Percentiles rank a stretch among this genome's conserved stretches.
These are phyloP conservation scores for Micropoecilia bifurca DNA, from an alignment of 2,797 vertebrate genomes.

Conservation along the genomic window DNA sequence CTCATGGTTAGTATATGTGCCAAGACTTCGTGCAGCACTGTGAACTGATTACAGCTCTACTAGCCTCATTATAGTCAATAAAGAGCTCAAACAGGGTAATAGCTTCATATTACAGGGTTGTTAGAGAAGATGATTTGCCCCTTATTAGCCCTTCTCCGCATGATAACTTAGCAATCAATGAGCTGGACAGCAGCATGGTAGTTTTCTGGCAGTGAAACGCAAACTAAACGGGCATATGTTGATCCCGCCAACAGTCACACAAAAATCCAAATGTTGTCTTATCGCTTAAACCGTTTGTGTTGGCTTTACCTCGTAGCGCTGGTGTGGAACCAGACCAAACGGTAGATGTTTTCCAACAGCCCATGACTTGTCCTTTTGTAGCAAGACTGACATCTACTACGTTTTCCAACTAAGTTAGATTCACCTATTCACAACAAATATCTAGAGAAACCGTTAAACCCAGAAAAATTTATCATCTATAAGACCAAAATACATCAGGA, in stretches of 20 bases:
- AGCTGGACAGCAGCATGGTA: slow-evolving; percentile 13
- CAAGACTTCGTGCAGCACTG: slow-evolving; percentile 49
- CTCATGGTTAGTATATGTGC: slow-evolving; percentile 33
- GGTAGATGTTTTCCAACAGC: background rate
- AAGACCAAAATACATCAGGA: background rate
- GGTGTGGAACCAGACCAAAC: slow-evolving; percentile 15
- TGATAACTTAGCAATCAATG: slow-evolving; percentile 43
- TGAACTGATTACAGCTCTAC: slow-evolving; percentile 57
- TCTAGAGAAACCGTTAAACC: background rate
- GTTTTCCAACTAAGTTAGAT: background rate
- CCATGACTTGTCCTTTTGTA: background rate
- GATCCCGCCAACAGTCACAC: background rate
- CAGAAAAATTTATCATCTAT: background rate
- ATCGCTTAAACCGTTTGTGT: slow-evolving; percentile 18
- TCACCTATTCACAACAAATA: background rate
- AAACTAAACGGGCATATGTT: slow-evolving; percentile 12
- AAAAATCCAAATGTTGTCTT: slow-evolving; percentile 8
- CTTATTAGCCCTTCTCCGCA: slow-evolving; percentile 46
- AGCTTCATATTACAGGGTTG: slow-evolving; percentile 55
- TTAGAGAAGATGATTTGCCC: slow-evolving; percentile 61
- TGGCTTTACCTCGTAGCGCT: slow-evolving; percentile 26
- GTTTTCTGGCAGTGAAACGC: slow-evolving; percentile 14
- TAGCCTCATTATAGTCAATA: slow-evolving; percentile 58
- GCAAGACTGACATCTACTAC: background rate
- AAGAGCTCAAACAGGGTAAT: slow-evolving; percentile 61